phyloP scores from a whole-genome alignment of 2,888 invertebrate genomes.

The Ochlodes sylvanus region DNA sequence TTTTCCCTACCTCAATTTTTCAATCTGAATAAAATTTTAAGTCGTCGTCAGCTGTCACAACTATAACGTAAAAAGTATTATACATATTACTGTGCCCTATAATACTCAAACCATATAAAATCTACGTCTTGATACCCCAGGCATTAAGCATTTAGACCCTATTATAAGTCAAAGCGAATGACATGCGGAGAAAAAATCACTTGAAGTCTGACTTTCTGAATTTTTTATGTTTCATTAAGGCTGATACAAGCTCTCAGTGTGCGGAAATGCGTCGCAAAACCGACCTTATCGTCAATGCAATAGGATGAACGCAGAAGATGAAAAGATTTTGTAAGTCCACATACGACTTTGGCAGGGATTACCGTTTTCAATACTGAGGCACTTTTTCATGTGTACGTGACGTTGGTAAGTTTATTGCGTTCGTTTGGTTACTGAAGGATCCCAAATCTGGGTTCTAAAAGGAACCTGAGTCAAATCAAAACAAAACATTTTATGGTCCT shows the following conservation, averaged over 20 bases:
- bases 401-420: slow-evolving; percentile 16
- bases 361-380: slow-evolving; percentile 39
- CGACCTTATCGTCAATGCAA: slow-evolving; percentile 4
- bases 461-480: too few species aligned
- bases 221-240: slow-evolving; percentile 55
- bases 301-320: neutral
- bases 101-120: slow-evolving; percentile 7
- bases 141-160: slow-evolving; percentile 49
- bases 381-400: slow-evolving; percentile 32
- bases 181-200: slow-evolving; percentile 52
- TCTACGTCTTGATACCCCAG: slow-evolving; percentile 25
- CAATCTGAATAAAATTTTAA: too few species aligned
- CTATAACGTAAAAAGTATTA: too few species aligned
- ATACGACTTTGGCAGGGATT: slow-evolving; percentile 36
- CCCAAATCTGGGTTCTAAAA: too few species aligned
- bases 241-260: slow-evolving; percentile 38
- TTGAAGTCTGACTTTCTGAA: slow-evolving; percentile 49
- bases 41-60: too few species aligned
- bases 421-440: slow-evolving; percentile 6
- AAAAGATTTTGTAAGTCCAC: slow-evolving; percentile 30
- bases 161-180: slow-evolving; percentile 50
- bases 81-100: neutral
- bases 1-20: too few species aligned
- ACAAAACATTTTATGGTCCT: too few species aligned
- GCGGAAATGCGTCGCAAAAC: neutral